These are phyloP conservation scores for Aphelocoma californica DNA, from an alignment of 2,797 vertebrate species.

Conservation along the genomic window DNA sequence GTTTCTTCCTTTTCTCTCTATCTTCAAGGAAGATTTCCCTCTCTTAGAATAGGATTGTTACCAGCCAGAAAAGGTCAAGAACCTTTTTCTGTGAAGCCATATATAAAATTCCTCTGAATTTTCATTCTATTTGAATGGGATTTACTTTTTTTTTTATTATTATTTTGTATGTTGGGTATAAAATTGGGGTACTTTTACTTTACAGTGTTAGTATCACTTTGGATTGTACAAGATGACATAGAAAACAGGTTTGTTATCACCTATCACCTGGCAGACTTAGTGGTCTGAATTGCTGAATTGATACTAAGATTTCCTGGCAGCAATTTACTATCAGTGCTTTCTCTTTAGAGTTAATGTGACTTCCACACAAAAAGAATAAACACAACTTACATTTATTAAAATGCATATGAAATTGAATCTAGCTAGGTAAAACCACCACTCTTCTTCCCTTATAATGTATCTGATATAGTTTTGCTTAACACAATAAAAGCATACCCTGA, in stretches of 20 bases:
- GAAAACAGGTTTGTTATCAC: neutral
- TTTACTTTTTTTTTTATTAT: neutral
- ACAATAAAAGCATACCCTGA: neutral
- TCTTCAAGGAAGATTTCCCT: neutral
- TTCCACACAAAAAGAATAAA: neutral
- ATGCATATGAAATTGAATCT: neutral
- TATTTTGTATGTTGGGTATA: rapidly evolving
- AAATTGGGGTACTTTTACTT: neutral
- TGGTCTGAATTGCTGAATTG: neutral
- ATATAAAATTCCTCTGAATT: neutral
- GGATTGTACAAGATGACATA: neutral
- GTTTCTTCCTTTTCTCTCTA: neutral
- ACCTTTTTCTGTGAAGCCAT: neutral
- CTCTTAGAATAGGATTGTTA: neutral
- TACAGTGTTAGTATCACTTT: neutral
- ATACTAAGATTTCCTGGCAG: neutral
- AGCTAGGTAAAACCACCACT: neutral
- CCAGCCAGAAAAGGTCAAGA: neutral
- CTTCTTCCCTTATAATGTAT: neutral
- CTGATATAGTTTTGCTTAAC: neutral
- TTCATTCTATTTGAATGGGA: neutral
- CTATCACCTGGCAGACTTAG: neutral
- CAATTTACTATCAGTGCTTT: neutral
- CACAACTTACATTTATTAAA: neutral
- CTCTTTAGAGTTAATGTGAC: neutral